Base-by-base conservation (phyloP, 1,140 invertebrate species). In the Euglossa dilemma region DNA sequence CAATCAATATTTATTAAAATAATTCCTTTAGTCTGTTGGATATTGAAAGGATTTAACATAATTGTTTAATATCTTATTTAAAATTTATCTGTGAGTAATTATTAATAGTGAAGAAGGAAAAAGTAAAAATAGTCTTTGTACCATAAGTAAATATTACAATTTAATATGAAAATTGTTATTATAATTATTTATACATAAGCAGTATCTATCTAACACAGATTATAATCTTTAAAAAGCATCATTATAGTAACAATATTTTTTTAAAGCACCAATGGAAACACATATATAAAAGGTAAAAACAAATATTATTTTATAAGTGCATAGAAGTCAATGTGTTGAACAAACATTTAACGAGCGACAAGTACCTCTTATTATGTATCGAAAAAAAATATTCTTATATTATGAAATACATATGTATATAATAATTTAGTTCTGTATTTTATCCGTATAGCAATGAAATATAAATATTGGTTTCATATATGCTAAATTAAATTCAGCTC, bases 311-410 rank as follows among this genome's bases (percentile, higher is more conserved):
- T 20, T 72, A 23, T 43, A 23, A 78, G 50, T 25, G 6, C 57
- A 16, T 45, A 23, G 43, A 64, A 70, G 43, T 57, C 76, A 63
- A 61, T 20, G 45, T 71, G 56, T 71, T 79, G 45, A 71, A 61
- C n/a, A 77, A 71, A 74, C 69, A 71, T 69, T 64, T 71, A n/a
- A 25, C 16, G 52, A 79, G 70, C 20, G 54, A 67, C 43, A 52
- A 69, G 64, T 69, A 77, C 64, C 73, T 69, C 80, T 59, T 70
- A 52, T 47, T 28, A 23, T 54, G 47, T 70, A 83, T 78, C 43
- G 61, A 61, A 63, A 36, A 78, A 77, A 71, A 80, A 83, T 71
- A 84, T 84, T 84, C 74, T 73, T 84, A 67, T 81, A 81, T 63
- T 72, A 75, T 80, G 28, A 64, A 74, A 71, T 59, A 45, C 56